Base-by-base conservation (phyloP, 2,888 invertebrate species). In the Pandemis heparana region DNA sequence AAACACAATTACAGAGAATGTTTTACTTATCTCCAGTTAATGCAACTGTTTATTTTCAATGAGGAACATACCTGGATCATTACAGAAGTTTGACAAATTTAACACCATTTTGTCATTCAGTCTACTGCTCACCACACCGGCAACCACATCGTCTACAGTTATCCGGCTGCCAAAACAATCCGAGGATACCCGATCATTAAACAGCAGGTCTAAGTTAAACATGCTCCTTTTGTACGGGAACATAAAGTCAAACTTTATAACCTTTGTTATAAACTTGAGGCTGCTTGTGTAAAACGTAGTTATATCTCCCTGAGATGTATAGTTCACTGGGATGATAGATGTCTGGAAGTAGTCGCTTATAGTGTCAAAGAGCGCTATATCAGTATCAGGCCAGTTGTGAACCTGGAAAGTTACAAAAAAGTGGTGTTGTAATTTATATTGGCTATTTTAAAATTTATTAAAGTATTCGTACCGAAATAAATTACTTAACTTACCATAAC, bases 181-280 rank as follows among this genome's bases (percentile, higher is more conserved):
- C 0, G 65, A 66, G 0, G 93, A 90, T 6, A 78, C 84, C 75
- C 87, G 92, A 68, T 92, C 90, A 80, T 92, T 89, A 63, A 92
- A 89, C 8, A 93, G 75, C 48, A 94, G 79, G 63, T 93, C 91
- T 59, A 94, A 76, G 75, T 85, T 90, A 46, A 81, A 90, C 92
- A 92, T 92, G 63, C 81, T 89, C 48, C 88, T 85, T 73, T 85
- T 80, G 61, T 85, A 87, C 0, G 90, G 89, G 74, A 94, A 92
- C 83, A 92, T 85, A 70, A 92, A 94, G 72, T 93, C 92, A 14
- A 85, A 78, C 77, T 88, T 89, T 43, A 92, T 83, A 4, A 92
- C 84, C 74, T 91, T 90, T 10, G 84, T 51, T 43, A 94, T 78
- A 5, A 93, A 78, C 38, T 75, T 81, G 0, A 94, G 78, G 70